A percentile compares a stretch with the other conserved stretches of the same genome.
Conservation (phyloP, 2,797 vertebrate genomes). For the Adelosebastes latens region DNA sequence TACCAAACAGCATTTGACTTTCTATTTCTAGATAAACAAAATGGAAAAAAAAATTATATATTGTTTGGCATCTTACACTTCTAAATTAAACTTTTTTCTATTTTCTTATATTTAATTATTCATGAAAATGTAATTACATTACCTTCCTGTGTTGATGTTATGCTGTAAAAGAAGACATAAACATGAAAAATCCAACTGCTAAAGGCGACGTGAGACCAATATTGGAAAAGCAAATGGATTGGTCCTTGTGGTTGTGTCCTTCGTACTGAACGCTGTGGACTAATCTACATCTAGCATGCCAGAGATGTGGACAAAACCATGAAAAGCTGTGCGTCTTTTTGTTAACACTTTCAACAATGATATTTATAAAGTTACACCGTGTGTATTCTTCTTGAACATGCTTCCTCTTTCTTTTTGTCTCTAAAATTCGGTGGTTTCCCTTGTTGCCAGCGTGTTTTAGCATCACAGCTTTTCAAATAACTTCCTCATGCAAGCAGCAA, state of each 20-base stretch:
- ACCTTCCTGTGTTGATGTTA: too few relatives aligned
- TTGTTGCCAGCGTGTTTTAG: neutral
- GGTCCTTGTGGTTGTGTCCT: too few relatives aligned
- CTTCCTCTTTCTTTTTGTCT: neutral
- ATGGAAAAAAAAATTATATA: too few relatives aligned
- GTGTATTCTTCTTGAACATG: neutral
- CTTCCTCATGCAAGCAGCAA: neutral
- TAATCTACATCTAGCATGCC: too few relatives aligned
- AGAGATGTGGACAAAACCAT: neutral
- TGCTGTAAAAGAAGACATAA: too few relatives aligned
- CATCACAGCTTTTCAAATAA: neutral
- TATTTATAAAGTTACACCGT: neutral
- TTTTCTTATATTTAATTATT: too few relatives aligned
- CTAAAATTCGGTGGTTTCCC: neutral
- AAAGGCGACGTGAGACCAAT: neutral
- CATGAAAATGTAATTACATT: too few relatives aligned
- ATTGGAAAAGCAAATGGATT: neutral
- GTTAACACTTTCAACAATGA: neutral
- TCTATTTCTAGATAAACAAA: rapidly evolving
- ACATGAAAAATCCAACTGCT: rapidly evolving
- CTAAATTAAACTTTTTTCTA: too few relatives aligned
- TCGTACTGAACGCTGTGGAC: too few relatives aligned
- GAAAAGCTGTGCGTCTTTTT: neutral
- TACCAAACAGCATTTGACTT: too few relatives aligned
- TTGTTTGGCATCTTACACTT: too few relatives aligned